Evolutionary conservation across 64 coral and sea anemone genomes (phyloP).

Genomic region (Montipora foliosa): DNA sequence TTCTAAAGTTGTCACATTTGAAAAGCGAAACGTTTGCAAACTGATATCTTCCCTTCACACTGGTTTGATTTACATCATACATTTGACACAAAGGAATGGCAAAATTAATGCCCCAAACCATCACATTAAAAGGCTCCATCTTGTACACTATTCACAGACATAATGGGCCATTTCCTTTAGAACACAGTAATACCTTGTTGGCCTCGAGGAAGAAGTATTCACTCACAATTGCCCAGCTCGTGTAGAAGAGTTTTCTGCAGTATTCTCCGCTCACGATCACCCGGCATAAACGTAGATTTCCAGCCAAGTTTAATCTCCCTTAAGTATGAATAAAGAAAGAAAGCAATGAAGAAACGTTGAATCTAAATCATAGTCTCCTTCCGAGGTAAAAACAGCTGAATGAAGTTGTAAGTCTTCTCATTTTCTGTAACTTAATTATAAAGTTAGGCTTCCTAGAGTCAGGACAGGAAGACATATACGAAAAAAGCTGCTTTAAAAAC

Average conservation of each 20-base stretch:
- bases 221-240: not conserved
- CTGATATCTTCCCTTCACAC: no score
- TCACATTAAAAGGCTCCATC: no score
- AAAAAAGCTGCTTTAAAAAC: not conserved
- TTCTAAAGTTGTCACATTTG: no score
- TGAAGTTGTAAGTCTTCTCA: not conserved
- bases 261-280: not conserved
- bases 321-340: not conserved
- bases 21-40: no score
- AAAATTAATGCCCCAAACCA: no score
- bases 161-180: not conserved
- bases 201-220: not conserved
- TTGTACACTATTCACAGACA: not conserved
- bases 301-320: not conserved
- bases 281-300: not conserved
- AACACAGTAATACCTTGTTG: not conserved
- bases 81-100: no score
- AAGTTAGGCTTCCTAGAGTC: not conserved
- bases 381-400: not conserved
- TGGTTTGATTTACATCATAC: no score
- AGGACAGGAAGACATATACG: no score
- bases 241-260: not conserved
- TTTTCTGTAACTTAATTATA: not conserved
- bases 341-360: not conserved
- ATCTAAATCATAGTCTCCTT: not conserved